These are phyloP conservation scores for Nymphalis c-album DNA, from an alignment of 2,888 invertebrate genomes.

Conservation along the genomic window DNA sequence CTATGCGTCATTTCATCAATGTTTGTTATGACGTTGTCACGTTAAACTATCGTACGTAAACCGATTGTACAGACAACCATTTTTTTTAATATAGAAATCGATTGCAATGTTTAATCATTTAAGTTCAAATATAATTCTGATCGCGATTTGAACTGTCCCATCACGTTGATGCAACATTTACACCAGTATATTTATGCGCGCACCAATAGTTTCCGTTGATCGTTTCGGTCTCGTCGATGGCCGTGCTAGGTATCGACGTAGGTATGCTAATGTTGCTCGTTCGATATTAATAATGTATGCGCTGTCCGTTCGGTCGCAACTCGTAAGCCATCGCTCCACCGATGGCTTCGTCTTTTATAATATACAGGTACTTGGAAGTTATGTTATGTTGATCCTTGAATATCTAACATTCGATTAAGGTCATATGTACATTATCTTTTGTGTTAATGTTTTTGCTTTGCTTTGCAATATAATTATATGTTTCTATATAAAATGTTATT, in stretches of 20 bases:
- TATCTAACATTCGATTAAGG: constrained; percentile 17
- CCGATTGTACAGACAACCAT: too few species aligned
- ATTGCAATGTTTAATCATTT: too few species aligned
- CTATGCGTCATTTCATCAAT: too few species aligned
- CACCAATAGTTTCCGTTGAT: constrained; percentile 25
- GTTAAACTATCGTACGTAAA: too few species aligned
- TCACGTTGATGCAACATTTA: constrained; percentile 1
- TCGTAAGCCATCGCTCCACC: constrained; percentile 16
- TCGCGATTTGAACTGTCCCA: background rate
- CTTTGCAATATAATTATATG: background rate
- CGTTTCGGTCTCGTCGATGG: constrained; percentile 18
- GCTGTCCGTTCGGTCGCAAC: constrained; percentile 21
- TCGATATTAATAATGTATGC: constrained; percentile 58
- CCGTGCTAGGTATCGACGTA: constrained; percentile 26
- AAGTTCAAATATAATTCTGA: too few species aligned
- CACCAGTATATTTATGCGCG: constrained; percentile 22
- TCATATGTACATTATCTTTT: background rate
- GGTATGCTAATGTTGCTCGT: constrained; percentile 44
- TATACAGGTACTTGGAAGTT: constrained; percentile 16
- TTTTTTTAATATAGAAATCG: too few species aligned
- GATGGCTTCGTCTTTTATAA: constrained; percentile 20
- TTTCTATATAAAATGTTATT: background rate
- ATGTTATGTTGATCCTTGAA: constrained; percentile 21
- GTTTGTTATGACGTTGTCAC: too few species aligned
- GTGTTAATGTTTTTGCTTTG: constrained; percentile 15